Evolutionary conservation across 2,113 vertebrate genomes (phyloP).

Genomic region (Pogona vitticeps): DNA sequence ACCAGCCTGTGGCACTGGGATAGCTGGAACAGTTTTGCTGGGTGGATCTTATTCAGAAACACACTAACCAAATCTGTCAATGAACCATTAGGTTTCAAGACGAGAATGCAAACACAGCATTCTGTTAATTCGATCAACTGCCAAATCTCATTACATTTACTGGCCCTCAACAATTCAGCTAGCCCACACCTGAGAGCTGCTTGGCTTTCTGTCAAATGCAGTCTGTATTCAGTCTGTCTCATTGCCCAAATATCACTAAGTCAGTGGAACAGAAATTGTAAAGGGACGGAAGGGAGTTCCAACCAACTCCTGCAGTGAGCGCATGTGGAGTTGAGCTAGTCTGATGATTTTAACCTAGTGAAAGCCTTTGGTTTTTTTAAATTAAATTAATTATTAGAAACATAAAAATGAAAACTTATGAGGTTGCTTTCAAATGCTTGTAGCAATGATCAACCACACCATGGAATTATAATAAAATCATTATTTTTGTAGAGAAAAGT

Average conservation of each 20-base stretch:
- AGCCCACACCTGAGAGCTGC: not conserved
- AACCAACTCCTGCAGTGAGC: not conserved
- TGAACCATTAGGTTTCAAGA: not conserved
- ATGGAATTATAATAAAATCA: too few relatives aligned
- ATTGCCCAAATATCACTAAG: rapidly evolving
- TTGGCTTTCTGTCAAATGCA: not conserved
- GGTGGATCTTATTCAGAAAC: conserved; percentile 11
- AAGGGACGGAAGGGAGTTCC: not conserved
- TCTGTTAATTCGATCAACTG: conserved; percentile 1
- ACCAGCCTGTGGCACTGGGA: rapidly evolving
- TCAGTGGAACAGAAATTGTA: not conserved
- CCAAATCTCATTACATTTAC: conserved; percentile 8
- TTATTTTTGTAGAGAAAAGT: not conserved
- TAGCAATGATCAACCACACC: not conserved
- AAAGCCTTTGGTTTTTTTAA: not conserved
- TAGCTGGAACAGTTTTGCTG: not conserved
- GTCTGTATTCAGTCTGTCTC: not conserved
- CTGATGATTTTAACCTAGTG: not conserved
- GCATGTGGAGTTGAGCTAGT: too few relatives aligned
- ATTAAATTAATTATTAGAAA: not conserved
- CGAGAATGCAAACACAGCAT: not conserved
- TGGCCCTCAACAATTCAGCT: conserved; percentile 3
- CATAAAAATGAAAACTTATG: not conserved
- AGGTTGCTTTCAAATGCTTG: not conserved
- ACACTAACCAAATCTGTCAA: not conserved